These are phyloP conservation scores for Polymixis flavicincta DNA, from an alignment of 2,888 invertebrate genomes.

Conservation along the genomic window DNA sequence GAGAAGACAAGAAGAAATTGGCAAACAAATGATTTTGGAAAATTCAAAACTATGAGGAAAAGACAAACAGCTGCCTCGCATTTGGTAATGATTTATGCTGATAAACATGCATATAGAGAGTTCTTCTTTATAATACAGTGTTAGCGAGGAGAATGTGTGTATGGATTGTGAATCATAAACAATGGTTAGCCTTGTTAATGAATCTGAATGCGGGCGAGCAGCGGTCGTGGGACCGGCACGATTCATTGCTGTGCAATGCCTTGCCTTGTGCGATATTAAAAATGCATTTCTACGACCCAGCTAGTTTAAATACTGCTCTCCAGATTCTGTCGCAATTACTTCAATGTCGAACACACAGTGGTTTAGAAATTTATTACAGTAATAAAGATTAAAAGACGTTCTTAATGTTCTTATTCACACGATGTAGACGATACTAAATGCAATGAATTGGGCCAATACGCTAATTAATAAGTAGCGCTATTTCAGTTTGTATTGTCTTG, in stretches of 20 bases:
- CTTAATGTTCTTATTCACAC: slow-evolving; percentile 54
- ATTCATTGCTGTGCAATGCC: slow-evolving; percentile 70
- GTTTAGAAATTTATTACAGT: slow-evolving; percentile 46
- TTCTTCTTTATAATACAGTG: slow-evolving; percentile 57
- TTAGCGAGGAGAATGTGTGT: slow-evolving; percentile 68
- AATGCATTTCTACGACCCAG: slow-evolving; percentile 43
- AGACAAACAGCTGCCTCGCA: slow-evolving; percentile 32
- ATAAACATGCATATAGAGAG: slow-evolving; percentile 48
- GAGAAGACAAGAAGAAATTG: slow-evolving; percentile 63
- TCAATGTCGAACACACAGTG: slow-evolving; percentile 51
- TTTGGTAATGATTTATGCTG: slow-evolving; percentile 47
- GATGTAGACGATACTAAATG: slow-evolving; percentile 35
- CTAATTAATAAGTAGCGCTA: slow-evolving; percentile 56
- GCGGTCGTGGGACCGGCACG: slow-evolving; percentile 78
- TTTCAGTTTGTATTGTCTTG: slow-evolving; percentile 58
- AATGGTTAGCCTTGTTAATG: slow-evolving; percentile 88
- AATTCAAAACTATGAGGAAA: slow-evolving; percentile 17
- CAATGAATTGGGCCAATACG: slow-evolving; percentile 58
- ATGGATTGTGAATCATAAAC: slow-evolving; percentile 78
- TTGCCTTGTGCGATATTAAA: slow-evolving; percentile 63
- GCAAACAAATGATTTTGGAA: slow-evolving; percentile 55
- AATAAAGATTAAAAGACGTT: slow-evolving; percentile 52
- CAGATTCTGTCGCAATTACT: slow-evolving; percentile 48
- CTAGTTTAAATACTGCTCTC: slow-evolving; percentile 35
- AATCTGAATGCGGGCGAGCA: slow-evolving; percentile 76